Conservation (phyloP, 64 coral and sea anemone genomes). For the Actinia tenebrosa region DNA sequence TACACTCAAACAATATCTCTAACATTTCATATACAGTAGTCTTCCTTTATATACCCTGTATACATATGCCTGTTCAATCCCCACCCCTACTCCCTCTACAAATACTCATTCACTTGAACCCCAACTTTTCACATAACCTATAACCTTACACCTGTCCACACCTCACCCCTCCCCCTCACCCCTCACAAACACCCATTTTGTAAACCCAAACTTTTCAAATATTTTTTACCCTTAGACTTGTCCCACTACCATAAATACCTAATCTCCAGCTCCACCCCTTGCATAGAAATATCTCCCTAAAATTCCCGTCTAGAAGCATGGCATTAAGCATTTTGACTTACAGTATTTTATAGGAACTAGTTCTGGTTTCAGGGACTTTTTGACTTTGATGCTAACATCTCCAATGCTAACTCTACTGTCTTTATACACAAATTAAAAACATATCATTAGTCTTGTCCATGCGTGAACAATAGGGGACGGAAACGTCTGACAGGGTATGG, state of each 20-base stretch:
- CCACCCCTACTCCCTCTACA: too few species aligned
- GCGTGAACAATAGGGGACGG: background rate
- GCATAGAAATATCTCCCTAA: too few species aligned
- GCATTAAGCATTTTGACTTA: slow-evolving; percentile 35
- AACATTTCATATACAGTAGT: too few species aligned
- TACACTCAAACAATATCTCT: too few species aligned
- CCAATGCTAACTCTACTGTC: slow-evolving; percentile 76
- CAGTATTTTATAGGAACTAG: slow-evolving; percentile 91
- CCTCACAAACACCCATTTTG: background rate
- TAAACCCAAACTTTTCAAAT: too few species aligned
- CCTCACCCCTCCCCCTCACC: background rate
- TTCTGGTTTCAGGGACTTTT: slow-evolving; percentile 60
- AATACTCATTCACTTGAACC: too few species aligned
- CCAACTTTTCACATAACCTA: background rate
- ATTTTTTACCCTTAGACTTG: too few species aligned
- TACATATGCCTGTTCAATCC: too few species aligned
- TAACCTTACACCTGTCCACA: background rate
- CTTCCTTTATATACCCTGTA: too few species aligned
- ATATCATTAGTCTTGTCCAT: background rate
- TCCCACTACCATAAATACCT: background rate
- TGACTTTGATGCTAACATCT: slow-evolving; percentile 69
- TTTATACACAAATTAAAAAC: slow-evolving; percentile 1
- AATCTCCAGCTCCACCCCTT: too few species aligned
- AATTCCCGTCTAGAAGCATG: too few species aligned
- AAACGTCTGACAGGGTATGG: too few species aligned